Base-by-base conservation (phyloP, 2,888 invertebrate genomes). In the Hymenopus coronatus region DNA sequence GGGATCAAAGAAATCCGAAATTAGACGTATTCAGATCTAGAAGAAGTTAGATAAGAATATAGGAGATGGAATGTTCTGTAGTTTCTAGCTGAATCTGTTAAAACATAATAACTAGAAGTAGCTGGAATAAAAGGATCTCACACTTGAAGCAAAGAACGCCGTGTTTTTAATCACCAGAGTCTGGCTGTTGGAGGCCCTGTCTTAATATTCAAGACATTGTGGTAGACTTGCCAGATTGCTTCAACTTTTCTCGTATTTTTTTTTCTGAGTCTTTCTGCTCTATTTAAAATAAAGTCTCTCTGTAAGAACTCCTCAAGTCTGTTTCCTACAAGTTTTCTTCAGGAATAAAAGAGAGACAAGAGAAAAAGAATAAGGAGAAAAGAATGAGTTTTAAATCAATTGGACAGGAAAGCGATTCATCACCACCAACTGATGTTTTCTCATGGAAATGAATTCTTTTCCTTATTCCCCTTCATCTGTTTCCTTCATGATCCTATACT, bases 391-490 rank as follows among this genome's bases (percentile, higher is more conserved):
- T 85, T 85, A 85, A 85, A 85, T 85, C 85, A 83, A 89, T 87
- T 87, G 89, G 89, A 86, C 86, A 89, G 89, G 82, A 86, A 89
- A 89, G 84, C 89, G 86, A 87, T 87, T 87, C 87, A 89, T 89
- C 87, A 86, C 70, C 87, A 46, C 83, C 81, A 86, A 84, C 70
- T 89, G 46, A 87, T 87, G 89, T 89, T 87, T 89, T 89, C 84
- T 82, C 84, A 89, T 88, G 89, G 89, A 88, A 88, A 89, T 89
- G 89, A 87, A 84, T 87, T 89, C 87, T 15, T 85, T 85, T 46
- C 40, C 46, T 40, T 46, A 33, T 70, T 70, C 20, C 84, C 33
- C 33, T 30, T 46, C 84, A 40, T 84, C 84, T 84, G 27, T 25
- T 84, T 30, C 33, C 25, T 70, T 70, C 54, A 15, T 70, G 54